Conservation (phyloP, 2,797 vertebrate genomes). For the Myoxocephalus aenaeus region DNA sequence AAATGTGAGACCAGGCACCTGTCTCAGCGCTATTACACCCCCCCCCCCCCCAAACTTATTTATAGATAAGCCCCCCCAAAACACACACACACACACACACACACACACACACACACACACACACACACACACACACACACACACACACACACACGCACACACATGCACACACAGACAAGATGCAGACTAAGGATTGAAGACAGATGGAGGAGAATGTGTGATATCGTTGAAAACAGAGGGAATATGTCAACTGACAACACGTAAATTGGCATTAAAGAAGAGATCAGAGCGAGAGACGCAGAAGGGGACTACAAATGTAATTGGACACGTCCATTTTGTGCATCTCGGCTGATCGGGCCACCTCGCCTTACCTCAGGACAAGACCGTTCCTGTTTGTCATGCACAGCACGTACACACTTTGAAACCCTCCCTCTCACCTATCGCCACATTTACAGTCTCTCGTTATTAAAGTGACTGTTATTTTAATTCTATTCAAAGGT, state of each 20-base stretch:
- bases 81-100: constrained; percentile 28
- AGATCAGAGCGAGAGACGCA: neutral
- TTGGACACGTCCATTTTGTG: constrained; percentile 27
- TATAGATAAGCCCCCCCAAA: constrained; percentile 79
- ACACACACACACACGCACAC: constrained; percentile 27
- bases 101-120: no score
- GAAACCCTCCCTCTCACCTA: constrained; percentile 10
- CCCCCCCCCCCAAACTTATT: constrained; percentile 81
- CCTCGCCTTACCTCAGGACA: constrained; percentile 32
- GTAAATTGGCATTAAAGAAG: constrained; percentile 4
- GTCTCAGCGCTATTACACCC: constrained; percentile 82
- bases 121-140: constrained; percentile 33
- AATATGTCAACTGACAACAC: constrained; percentile 11
- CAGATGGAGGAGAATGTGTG: constrained; percentile 18
- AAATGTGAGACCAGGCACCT: constrained; percentile 91
- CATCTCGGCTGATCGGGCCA: constrained; percentile 31
- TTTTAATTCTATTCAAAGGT: neutral
- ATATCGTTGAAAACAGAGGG: neutral
- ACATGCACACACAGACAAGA: constrained; percentile 40
- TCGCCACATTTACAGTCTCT: neutral
- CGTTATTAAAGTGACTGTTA: neutral
- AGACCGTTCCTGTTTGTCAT: constrained; percentile 54
- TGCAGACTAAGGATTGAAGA: constrained; percentile 12
- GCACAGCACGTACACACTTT: constrained; percentile 30
- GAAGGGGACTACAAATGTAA: neutral